Base-by-base conservation (phyloP, 2,888 invertebrate species). In the Diadegma fenestrale region DNA sequence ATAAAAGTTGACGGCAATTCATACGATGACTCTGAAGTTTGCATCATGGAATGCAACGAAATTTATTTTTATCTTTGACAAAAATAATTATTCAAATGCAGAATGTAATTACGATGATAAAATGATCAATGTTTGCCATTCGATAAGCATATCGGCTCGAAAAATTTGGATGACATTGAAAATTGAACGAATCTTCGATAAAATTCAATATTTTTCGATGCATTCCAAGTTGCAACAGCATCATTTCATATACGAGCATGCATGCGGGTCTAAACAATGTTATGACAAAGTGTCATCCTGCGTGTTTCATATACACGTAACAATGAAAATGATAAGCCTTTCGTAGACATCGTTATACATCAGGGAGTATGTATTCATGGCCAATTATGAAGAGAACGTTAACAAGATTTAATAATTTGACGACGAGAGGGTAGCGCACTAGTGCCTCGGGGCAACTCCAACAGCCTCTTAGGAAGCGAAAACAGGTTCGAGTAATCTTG, bases 401-500 rank as follows among this genome's bases (percentile, higher is more conserved):
- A 78, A 78, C 77, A 17, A 58, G 77, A 58, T 78, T 80, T 80
- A 80, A 80, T 80, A 80, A 80, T 80, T 73, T 66, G 66, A 43
- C 54, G 77, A 66, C 22, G 54, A 7, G 51, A 51, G 19, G 54
- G 26, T 22, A 58, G 54, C 26, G 54, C 54, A 58, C 54, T 58
- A 10, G 26, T 14, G 54, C 54, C 54, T 26, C 54, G 54, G 12
- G 54, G 54, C 54, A 14, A 26, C 54, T 58, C 22, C 54, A 58
- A 26, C 54, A 58, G 54, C 26, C 54, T 58, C 54, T 22, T 26
- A 58, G 26, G 54, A 22, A 58, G 54, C 14, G 54, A 58, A 58
- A 58, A 58, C 54, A 22, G 54, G 54, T 58, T 58, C 10, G 26
- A 26, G 26, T 4, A 58, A 14, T 58, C 12, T 58, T 58, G 4